Evolutionary conservation across 2,888 invertebrate genomes (phyloP).

Genomic region (Patella pellucida): DNA sequence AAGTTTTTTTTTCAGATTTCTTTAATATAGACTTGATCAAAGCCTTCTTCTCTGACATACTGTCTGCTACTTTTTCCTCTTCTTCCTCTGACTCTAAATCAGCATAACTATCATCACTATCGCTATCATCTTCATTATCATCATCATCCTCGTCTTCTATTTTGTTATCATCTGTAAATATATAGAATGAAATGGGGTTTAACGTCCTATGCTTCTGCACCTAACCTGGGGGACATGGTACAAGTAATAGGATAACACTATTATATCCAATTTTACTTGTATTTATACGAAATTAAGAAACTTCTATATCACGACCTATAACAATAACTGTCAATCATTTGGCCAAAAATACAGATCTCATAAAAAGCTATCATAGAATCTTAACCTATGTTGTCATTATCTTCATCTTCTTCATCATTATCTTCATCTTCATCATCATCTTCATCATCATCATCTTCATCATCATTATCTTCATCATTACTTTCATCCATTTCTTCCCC

Average conservation of each 20-base stretch:
- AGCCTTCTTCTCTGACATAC: slow-evolving; percentile 15
- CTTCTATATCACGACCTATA: background rate
- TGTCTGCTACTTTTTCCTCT: slow-evolving; percentile 69
- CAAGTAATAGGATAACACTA: background rate
- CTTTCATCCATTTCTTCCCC: slow-evolving; percentile 13
- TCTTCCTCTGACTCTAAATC: slow-evolving; percentile 47
- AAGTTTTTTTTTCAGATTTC: slow-evolving; percentile 18
- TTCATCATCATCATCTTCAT: slow-evolving; percentile 25
- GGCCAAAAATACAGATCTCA: too few relatives aligned
- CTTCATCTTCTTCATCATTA: slow-evolving; percentile 34
- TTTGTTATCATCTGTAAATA: slow-evolving; percentile 19
- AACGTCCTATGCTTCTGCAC: too few relatives aligned
- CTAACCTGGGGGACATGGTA: too few relatives aligned
- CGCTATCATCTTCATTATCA: slow-evolving; percentile 24
- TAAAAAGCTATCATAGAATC: background rate
- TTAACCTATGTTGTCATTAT: slow-evolving; percentile 44
- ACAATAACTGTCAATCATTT: too few relatives aligned
- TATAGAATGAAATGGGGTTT: background rate
- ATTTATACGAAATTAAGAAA: background rate
- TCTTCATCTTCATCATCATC: slow-evolving; percentile 32
- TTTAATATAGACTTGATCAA: slow-evolving; percentile 32
- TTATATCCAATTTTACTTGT: background rate
- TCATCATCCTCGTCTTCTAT: background rate
- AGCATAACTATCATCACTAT: slow-evolving; percentile 37
- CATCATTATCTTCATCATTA: slow-evolving; percentile 2